phyloP scores from a whole-genome alignment of 2,888 invertebrate genomes.

The Nezara viridula region DNA sequence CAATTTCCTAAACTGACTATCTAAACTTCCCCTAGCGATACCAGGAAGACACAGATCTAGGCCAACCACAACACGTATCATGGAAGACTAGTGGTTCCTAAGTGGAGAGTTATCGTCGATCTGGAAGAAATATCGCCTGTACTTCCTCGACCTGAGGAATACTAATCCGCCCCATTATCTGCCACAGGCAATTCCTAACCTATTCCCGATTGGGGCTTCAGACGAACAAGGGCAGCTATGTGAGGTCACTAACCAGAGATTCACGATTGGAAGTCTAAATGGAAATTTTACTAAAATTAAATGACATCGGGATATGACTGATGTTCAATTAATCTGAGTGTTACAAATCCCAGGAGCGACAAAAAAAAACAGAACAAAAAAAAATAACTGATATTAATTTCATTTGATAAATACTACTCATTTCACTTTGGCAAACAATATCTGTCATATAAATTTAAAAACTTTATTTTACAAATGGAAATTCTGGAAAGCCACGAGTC shows the following conservation, averaged over 20 bases:
- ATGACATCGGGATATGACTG: background rate
- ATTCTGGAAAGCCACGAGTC: no score
- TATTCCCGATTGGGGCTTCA: background rate
- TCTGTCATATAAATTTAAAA: no score
- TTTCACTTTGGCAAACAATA: no score
- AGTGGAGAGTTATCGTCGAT: background rate
- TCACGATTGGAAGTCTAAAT: background rate
- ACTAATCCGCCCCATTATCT: background rate
- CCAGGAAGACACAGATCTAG: background rate
- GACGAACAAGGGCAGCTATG: background rate
- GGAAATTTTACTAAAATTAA: background rate
- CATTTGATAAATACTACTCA: no score
- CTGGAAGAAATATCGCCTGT: background rate
- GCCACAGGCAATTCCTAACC: background rate
- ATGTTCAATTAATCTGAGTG: background rate
- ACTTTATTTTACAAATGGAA: no score
- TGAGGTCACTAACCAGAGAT: background rate
- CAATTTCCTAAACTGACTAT: background rate
- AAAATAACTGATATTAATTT: no score
- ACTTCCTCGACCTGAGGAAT: background rate
- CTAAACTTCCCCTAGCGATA: background rate
- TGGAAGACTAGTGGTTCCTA: background rate
- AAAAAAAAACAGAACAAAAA: no score
- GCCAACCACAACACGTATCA: background rate
- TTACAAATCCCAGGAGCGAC: background rate